Percentiles rank a stretch among this genome's conserved stretches.
These are phyloP conservation scores for Lysiphlebus fabarum DNA, from an alignment of 1,140 invertebrate species.

Conservation along the genomic window DNA sequence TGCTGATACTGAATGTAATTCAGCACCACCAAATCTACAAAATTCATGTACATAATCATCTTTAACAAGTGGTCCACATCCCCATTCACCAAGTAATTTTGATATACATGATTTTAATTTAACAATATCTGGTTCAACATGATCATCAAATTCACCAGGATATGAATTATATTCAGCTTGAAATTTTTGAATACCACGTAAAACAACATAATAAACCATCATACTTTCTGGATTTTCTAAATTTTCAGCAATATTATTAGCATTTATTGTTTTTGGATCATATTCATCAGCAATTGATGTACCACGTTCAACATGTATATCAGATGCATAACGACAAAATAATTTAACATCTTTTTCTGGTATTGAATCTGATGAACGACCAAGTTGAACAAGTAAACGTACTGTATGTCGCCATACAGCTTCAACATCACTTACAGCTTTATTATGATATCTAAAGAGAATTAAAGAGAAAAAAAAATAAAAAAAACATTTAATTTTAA, in stretches of 20 bases:
- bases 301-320: conserved; percentile 76
- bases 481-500: conserved; percentile 12
- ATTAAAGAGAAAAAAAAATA: background rate
- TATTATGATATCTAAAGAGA: conserved; percentile 68
- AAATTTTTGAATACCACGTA: conserved; percentile 89
- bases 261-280: conserved; percentile 57
- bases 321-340: conserved; percentile 81
- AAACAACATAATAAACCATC: conserved; percentile 86
- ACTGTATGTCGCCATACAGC: conserved; percentile 77
- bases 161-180: conserved; percentile 82
- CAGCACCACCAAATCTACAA: conserved; percentile 88
- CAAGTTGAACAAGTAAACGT: conserved; percentile 73
- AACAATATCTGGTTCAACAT: conserved; percentile 85
- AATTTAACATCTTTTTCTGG: conserved; percentile 76
- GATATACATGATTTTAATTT: conserved; percentile 77
- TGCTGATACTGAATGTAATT: conserved; percentile 93
- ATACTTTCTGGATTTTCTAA: conserved; percentile 78
- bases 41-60: conserved; percentile 96
- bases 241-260: conserved; percentile 60
- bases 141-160: conserved; percentile 83
- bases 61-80: conserved; percentile 72
- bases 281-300: conserved; percentile 80
- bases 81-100: conserved; percentile 84
- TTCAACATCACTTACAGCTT: conserved; percentile 80
- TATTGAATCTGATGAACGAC: conserved; percentile 69